Conservation (phyloP, 37 sponge, comb jelly and placozoan species). For the Agelas oroides region DNA sequence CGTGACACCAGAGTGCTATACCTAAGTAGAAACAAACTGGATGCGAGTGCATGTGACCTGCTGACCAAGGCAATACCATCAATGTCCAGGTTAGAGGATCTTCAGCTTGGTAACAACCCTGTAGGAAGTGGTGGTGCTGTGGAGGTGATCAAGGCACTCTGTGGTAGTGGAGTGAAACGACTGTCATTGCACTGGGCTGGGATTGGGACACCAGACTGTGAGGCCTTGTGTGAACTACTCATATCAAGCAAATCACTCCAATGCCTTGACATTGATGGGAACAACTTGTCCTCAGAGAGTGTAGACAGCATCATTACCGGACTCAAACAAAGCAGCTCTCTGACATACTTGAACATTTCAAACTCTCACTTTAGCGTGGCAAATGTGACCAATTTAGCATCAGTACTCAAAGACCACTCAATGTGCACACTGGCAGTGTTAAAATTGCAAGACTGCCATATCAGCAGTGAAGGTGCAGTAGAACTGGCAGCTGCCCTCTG, state of each 20-base stretch:
- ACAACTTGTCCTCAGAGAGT: background rate
- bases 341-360: too few species aligned
- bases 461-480: background rate
- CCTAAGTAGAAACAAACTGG: background rate
- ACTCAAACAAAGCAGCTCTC: too few species aligned
- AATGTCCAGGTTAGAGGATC: too few species aligned
- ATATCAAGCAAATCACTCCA: background rate
- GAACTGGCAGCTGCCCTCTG: background rate
- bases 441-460: background rate
- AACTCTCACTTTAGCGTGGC: too few species aligned
- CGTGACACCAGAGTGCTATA: background rate
- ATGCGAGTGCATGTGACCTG: constrained; percentile 1
- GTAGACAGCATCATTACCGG: background rate
- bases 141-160: too few species aligned
- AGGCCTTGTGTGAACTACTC: background rate
- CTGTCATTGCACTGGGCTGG: background rate
- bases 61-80: too few species aligned
- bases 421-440: too few species aligned
- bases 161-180: background rate
- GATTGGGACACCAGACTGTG: background rate
- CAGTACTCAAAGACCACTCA: too few species aligned
- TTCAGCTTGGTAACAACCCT: too few species aligned
- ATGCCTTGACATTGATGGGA: background rate
- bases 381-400: too few species aligned
- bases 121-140: too few species aligned